Conservation (phyloP, 2,888 invertebrate genomes). For the Sesia bembeciformis region DNA sequence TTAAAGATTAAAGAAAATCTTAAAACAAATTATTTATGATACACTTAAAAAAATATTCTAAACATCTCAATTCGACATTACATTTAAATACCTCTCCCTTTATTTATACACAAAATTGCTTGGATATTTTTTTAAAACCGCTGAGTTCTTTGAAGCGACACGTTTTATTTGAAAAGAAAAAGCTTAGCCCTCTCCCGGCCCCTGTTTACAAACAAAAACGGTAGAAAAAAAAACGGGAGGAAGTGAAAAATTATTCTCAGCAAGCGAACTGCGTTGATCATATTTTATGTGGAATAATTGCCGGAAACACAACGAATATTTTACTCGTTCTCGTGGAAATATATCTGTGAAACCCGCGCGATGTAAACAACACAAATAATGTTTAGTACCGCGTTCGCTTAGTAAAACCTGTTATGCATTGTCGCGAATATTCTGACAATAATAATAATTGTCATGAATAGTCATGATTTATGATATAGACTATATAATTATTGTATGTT, state of each 20-base stretch:
- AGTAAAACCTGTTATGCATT: too few relatives aligned
- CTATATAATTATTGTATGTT: too few relatives aligned
- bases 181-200: slow-evolving; percentile 7
- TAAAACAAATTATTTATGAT: too few relatives aligned
- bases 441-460: too few relatives aligned
- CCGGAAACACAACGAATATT: slow-evolving; percentile 17
- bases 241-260: slow-evolving; percentile 22
- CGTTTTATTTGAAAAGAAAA: slow-evolving; percentile 12
- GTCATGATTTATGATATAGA: too few relatives aligned
- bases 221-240: slow-evolving; percentile 11
- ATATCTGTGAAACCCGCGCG: not conserved
- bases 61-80: not conserved
- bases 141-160: slow-evolving; percentile 6
- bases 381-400: too few relatives aligned
- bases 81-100: not conserved
- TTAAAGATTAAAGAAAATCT: too few relatives aligned
- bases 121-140: slow-evolving; percentile 2
- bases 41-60: not conserved
- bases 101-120: slow-evolving; percentile 1
- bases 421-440: too few relatives aligned
- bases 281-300: slow-evolving; percentile 28
- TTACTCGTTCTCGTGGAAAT: slow-evolving; percentile 9
- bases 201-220: slow-evolving; percentile 23
- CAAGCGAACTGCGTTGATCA: slow-evolving; percentile 15
- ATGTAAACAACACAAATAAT: not conserved